A percentile compares a stretch with the other conserved stretches of the same genome.
Conservation (phyloP, 1,140 invertebrate species). For the Oncopodura yosiiana region DNA sequence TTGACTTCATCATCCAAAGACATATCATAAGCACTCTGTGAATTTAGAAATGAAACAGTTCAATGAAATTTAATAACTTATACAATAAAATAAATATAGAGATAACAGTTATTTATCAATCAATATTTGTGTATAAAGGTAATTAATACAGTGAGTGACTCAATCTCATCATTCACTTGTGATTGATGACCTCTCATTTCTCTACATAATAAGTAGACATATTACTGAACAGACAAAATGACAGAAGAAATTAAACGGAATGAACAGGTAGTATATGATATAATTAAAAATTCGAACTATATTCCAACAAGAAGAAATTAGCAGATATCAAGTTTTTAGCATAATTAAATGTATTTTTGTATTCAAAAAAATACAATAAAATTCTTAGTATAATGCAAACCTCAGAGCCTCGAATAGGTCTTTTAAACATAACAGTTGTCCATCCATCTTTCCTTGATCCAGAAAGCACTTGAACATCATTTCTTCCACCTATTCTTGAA, state of each 20-base stretch:
- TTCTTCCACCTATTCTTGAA: constrained; percentile 62
- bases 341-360: no score
- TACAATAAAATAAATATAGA: neutral
- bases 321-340: no score
- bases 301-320: no score
- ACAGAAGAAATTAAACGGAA: no score
- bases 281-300: no score
- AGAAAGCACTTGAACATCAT: constrained; percentile 63
- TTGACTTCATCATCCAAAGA: constrained; percentile 54
- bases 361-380: no score
- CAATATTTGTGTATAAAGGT: neutral
- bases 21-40: constrained; percentile 31
- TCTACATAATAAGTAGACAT: no score
- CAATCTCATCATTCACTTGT: no score
- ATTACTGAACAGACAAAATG: no score
- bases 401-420: constrained; percentile 65
- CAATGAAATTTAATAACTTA: neutral
- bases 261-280: no score
- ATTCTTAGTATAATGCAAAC: constrained; percentile 42
- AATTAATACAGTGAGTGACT: no score
- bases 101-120: neutral
- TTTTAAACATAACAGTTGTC: constrained; percentile 66
- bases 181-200: no score
- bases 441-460: constrained; percentile 66
- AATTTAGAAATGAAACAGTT: constrained; percentile 13